Evolutionary conservation across 2,113 vertebrate species (phyloP).

Genomic region (Oreotrochilus melanogaster): DNA sequence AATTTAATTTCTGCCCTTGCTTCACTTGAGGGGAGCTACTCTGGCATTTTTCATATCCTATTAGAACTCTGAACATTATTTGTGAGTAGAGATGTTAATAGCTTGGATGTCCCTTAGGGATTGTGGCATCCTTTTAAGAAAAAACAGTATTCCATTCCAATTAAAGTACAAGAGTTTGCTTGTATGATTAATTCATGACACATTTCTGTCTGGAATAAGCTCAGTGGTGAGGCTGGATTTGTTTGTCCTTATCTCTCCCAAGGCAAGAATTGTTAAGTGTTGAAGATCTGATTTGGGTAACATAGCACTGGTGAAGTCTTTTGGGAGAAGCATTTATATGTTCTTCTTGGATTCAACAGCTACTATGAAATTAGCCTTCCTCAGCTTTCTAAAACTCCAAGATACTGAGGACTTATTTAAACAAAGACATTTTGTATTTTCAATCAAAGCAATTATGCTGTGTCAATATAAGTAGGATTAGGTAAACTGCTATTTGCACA

Average conservation of each 20-base stretch:
- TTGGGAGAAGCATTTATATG: not conserved
- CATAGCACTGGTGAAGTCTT: conserved; percentile 17
- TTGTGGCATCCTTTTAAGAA: conserved; percentile 25
- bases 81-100: conserved; percentile 30
- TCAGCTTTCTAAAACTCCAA: not conserved
- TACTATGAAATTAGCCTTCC: not conserved
- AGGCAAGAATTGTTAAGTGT: conserved; percentile 33
- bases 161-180: conserved; percentile 24
- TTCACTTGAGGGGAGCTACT: not conserved
- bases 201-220: conserved; percentile 28
- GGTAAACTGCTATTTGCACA: not conserved
- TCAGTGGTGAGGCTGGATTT: not conserved
- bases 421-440: not conserved
- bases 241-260: conserved; percentile 20
- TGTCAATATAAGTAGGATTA: not conserved
- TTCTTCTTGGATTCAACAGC: not conserved
- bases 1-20: conserved; percentile 34
- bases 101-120: not conserved
- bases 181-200: conserved; percentile 63
- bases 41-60: conserved; percentile 27
- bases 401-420: not conserved
- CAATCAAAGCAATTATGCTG: not conserved
- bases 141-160: conserved; percentile 20
- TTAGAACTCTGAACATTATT: not conserved
- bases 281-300: conserved; percentile 47